phyloP scores from a whole-genome alignment of 2,888 invertebrate genomes.

The Himalopsyche kuldschensis region DNA sequence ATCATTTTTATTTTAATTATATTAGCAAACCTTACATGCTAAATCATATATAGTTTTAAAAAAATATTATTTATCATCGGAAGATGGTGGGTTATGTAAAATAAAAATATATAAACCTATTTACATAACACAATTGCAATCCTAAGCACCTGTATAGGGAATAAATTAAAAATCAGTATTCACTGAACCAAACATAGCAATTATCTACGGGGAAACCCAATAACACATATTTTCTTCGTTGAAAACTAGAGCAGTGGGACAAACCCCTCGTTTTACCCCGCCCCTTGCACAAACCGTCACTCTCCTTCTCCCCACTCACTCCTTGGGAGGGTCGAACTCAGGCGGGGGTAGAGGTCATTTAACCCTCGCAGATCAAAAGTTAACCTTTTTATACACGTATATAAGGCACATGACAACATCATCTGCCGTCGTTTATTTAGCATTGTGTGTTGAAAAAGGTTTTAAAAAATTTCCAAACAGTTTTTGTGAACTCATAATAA shows the following conservation, averaged over 20 bases:
- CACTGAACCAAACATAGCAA: neutral
- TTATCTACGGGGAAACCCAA: slow-evolving; percentile 3
- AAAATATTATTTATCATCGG: too few species aligned
- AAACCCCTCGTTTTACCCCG: neutral
- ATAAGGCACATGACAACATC: too few species aligned
- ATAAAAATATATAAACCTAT: too few species aligned
- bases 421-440: neutral
- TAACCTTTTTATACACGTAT: neutral
- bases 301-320: neutral
- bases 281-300: neutral
- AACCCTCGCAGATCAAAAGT: neutral
- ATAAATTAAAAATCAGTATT: neutral
- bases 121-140: neutral
- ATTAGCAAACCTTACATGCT: too few species aligned
- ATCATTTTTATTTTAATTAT: too few species aligned
- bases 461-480: too few species aligned
- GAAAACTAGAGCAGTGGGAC: slow-evolving; percentile 19
- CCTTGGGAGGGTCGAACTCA: neutral
- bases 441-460: too few species aligned
- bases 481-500: too few species aligned
- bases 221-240: slow-evolving; percentile 14
- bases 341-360: neutral
- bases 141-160: neutral
- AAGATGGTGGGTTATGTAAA: too few species aligned
- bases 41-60: too few species aligned